Evolutionary conservation across 2,113 vertebrate species (phyloP).

Genomic region (Cyanocitta stelleri): DNA sequence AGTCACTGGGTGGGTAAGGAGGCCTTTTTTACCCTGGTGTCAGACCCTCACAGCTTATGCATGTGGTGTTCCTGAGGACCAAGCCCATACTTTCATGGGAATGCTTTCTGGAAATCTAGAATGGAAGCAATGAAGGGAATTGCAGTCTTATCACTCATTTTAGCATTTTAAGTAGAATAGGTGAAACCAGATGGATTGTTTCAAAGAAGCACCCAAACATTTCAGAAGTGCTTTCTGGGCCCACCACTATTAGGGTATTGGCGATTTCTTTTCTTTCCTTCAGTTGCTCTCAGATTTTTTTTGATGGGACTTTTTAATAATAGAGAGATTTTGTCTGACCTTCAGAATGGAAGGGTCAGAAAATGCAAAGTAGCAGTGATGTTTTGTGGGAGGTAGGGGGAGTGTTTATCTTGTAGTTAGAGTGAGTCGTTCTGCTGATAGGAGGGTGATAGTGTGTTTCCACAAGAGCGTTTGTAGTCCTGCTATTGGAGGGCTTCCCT

Average conservation of each 20-base stretch:
- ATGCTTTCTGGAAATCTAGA: not conserved
- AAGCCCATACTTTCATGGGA: not conserved
- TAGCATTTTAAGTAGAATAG: not conserved
- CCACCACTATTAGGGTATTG: not conserved
- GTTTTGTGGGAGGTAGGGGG: not conserved
- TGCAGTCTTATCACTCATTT: not conserved
- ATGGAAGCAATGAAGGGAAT: not conserved
- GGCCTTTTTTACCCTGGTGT: not conserved
- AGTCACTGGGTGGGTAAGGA: not conserved
- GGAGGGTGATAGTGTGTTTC: not conserved
- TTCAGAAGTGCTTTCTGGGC: not conserved
- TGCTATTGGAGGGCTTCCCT: not conserved
- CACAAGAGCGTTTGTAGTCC: not conserved
- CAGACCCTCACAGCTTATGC: not conserved
- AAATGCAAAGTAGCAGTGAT: not conserved
- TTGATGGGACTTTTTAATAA: not conserved
- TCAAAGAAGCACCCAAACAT: not conserved
- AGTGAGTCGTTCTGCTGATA: not conserved
- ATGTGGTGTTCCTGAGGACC: not conserved
- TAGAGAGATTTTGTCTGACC: not conserved
- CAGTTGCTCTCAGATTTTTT: not conserved
- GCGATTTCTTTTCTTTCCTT: not conserved
- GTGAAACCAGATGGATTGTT: not conserved
- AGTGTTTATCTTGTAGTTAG: not conserved
- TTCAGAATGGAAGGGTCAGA: not conserved